Percentiles rank a stretch among this genome's conserved stretches.
Evolutionary conservation across 2,797 vertebrate genomes (phyloP).

Genomic region (Melanotaenia maccullochi): DNA sequence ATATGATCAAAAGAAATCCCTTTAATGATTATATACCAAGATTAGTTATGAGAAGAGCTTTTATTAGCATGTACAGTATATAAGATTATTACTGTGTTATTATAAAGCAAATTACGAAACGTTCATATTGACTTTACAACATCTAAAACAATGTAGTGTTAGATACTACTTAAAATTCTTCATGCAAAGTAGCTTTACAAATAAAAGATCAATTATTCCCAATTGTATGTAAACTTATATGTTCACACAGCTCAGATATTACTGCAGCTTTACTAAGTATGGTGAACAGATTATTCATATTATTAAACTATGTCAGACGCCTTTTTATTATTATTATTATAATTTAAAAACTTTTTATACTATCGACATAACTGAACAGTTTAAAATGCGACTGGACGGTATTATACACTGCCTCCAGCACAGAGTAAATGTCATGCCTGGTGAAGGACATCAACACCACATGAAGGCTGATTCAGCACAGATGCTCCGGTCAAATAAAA

Average conservation of each 20-base stretch:
- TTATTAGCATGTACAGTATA: conserved; percentile 1
- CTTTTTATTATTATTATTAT: no score
- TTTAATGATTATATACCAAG: conserved; percentile 7
- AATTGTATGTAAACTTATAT: background rate
- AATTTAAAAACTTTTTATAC: background rate
- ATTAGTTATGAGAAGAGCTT: background rate
- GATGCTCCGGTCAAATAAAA: conserved; percentile 23
- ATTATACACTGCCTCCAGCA: background rate
- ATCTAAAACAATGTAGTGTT: background rate
- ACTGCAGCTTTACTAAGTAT: background rate
- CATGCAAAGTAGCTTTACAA: background rate
- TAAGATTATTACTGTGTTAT: background rate
- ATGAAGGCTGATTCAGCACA: conserved; percentile 42
- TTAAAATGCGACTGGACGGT: background rate
- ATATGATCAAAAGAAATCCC: background rate
- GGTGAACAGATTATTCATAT: no score
- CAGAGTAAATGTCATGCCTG: conserved; percentile 51
- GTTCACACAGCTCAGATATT: background rate
- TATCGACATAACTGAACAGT: background rate
- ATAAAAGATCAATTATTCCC: background rate
- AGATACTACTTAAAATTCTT: background rate
- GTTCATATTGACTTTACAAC: background rate
- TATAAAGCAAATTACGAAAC: background rate
- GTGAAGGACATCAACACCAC: conserved; percentile 34
- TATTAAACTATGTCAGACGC: no score